These are phyloP conservation scores for Haplotaxodon microlepis DNA, from an alignment of 2,113 vertebrate genomes.

Conservation along the genomic window DNA sequence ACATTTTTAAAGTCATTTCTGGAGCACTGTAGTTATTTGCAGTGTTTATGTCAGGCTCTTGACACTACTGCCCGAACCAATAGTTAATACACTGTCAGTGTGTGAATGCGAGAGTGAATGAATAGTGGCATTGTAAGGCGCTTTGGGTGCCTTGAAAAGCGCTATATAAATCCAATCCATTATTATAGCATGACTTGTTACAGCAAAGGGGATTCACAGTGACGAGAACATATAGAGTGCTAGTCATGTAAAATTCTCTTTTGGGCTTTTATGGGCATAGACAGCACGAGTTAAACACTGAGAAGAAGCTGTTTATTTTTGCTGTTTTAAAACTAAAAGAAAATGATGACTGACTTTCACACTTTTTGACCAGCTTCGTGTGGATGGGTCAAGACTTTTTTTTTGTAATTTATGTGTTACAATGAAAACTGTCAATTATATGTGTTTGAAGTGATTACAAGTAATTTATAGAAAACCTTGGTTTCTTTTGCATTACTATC, in stretches of 20 bases:
- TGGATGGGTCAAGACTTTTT: not conserved
- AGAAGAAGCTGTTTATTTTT: not conserved
- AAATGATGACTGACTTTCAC: rapidly evolving
- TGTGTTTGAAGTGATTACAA: not conserved
- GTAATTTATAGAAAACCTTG: not conserved
- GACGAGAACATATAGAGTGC: not conserved
- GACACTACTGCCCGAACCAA: not conserved
- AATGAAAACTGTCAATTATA: not conserved
- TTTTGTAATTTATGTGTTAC: rapidly evolving
- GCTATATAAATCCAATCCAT: no score
- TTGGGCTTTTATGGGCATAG: not conserved
- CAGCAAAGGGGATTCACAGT: not conserved
- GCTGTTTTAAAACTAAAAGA: not conserved
- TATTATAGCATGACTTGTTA: not conserved
- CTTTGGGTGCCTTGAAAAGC: no score
- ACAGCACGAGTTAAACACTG: not conserved
- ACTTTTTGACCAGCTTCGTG: not conserved
- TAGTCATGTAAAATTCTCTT: not conserved
- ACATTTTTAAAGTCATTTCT: not conserved
- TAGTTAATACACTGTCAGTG: not conserved
- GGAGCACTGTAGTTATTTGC: rapidly evolving
- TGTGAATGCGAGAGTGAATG: no score
- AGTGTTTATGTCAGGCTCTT: not conserved
- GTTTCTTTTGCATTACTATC: not conserved
- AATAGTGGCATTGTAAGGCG: no score